These are phyloP conservation scores for Ornithoptera priamus DNA, from an alignment of 2,888 invertebrate genomes.

Conservation along the genomic window DNA sequence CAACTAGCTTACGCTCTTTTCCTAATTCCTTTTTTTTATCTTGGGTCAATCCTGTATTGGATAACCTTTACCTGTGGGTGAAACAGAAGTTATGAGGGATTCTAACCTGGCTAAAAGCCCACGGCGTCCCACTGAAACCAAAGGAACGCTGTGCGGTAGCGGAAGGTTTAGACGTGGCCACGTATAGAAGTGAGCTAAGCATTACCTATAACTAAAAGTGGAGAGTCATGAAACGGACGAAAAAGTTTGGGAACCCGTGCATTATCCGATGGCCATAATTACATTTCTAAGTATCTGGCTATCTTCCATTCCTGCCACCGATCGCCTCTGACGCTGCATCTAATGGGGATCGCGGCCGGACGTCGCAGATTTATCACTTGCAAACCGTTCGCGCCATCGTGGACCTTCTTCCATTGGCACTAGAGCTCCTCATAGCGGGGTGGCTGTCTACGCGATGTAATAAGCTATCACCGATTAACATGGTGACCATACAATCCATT, in stretches of 20 bases:
- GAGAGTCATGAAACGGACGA: no score
- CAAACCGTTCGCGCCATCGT: constrained; percentile 38
- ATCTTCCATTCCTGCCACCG: constrained; percentile 34
- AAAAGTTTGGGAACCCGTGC: constrained; percentile 5
- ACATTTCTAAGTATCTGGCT: constrained; percentile 37
- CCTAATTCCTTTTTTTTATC: no score
- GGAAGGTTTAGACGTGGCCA: no score
- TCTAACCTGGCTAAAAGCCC: no score
- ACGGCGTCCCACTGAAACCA: no score
- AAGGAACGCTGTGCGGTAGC: no score
- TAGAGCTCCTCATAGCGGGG: constrained; percentile 28
- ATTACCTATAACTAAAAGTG: no score
- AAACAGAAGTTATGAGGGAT: no score
- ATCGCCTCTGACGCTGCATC: constrained; percentile 45
- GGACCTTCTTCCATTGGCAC: constrained; percentile 34
- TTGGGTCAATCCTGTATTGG: no score
- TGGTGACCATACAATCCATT: constrained; percentile 30
- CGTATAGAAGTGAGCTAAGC: no score
- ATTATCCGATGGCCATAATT: constrained; percentile 43
- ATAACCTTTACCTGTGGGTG: no score
- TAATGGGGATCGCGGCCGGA: constrained; percentile 46
- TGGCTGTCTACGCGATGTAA: constrained; percentile 48
- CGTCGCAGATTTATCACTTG: constrained; percentile 36
- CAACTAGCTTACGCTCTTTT: no score
- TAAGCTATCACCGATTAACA: constrained; percentile 58